Evolutionary conservation across 2,113 vertebrate species (phyloP).

Genomic region (Indicator indicator): DNA sequence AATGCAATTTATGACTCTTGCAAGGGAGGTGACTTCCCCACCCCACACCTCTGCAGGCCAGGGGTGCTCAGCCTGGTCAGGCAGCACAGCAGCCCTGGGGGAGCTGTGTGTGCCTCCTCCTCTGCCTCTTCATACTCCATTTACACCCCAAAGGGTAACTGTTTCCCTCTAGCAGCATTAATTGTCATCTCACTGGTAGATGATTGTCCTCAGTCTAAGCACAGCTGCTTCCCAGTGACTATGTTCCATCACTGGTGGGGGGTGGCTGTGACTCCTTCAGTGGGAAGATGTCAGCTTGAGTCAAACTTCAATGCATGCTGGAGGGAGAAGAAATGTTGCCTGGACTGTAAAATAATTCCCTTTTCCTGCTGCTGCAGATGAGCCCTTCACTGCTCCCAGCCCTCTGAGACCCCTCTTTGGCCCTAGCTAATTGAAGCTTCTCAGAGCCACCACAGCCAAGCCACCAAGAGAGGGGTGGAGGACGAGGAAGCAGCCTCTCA

Average conservation of each 20-base stretch:
- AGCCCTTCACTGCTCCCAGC: not conserved
- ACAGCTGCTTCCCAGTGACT: not conserved
- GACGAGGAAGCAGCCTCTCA: not conserved
- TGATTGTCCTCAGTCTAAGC: slow-evolving; percentile 20
- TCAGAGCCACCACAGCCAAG: not conserved
- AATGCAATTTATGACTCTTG: not conserved
- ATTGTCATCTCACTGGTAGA: not conserved
- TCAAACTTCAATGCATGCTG: not conserved
- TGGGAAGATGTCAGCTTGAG: not conserved
- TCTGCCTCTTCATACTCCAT: not conserved
- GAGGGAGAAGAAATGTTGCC: not conserved
- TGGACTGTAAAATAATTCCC: not conserved
- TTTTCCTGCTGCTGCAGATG: not conserved
- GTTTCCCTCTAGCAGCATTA: slow-evolving; percentile 38
- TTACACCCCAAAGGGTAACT: slow-evolving; percentile 10
- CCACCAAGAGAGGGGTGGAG: not conserved
- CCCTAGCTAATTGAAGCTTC: not conserved
- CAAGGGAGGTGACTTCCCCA: not conserved
- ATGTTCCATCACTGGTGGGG: not conserved
- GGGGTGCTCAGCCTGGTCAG: not conserved
- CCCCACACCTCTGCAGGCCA: fast-evolving
- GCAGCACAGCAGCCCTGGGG: not conserved
- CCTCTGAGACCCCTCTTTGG: not conserved
- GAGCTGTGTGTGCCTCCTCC: not conserved
- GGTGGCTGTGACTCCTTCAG: not conserved